Base-by-base conservation (phyloP, 1,140 invertebrate genomes). In the Bombus fervidus region DNA sequence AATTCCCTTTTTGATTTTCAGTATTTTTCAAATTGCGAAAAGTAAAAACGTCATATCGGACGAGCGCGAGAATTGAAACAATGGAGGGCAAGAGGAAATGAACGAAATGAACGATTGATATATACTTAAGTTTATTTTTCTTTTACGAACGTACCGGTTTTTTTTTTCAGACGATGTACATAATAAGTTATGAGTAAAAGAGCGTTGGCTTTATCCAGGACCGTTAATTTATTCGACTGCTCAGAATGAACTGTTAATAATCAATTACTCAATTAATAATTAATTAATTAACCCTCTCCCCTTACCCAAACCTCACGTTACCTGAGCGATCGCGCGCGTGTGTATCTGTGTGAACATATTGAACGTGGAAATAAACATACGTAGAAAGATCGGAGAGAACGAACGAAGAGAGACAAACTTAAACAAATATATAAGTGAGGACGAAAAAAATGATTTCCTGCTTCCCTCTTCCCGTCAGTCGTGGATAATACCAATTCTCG, bases 111-210 rank as follows among this genome's bases (percentile, higher is more conserved):
- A 53, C 79, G 75, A 89, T 92, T 94, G 92, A 94, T 93, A 93
- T 93, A 94, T 93, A 91, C 91, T 94, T 95, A 94, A 93, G 87
- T 95, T 95, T 95, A 94, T 94, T 94, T 92, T 85, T 94, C 37
- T 93, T 91, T 94, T 94, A 94, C 91, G 93, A 95, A 95, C 92
- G 91, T 93, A 94, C 91, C 87, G 91, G 93, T 91, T 92, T 91
- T 88, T 91, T 88, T 34, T 88, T 91, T 92, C 90, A 93, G 91
- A 93, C 92, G 92, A 94, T 93, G 90, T 94, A 94, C 93, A 95
- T 94, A 93, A 94, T 94, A 94, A 95, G 89, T 94, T 95, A 95
- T 94, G 94, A 95, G 94, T 95, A 95, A 95, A 93, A 86, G 92
- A 94, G 93, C 91, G 93, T 94, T 93, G 93, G 91, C 85, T 92